phyloP scores from a whole-genome alignment of 2,113 vertebrate genomes.

The Rhabdomys dilectus region DNA sequence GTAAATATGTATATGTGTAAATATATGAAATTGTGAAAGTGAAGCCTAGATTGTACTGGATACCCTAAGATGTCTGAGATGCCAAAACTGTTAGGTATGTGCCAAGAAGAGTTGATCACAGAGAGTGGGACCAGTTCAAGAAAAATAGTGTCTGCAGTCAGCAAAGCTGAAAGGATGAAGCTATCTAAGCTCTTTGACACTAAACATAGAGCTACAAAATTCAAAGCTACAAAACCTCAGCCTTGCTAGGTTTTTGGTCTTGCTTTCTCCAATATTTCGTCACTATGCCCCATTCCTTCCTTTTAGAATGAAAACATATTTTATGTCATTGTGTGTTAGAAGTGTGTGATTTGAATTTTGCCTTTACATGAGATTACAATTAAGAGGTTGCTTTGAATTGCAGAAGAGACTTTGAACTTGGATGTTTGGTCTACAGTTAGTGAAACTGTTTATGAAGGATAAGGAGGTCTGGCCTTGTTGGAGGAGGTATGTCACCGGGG shows the following conservation, averaged over 20 bases:
- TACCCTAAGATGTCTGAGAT: not conserved
- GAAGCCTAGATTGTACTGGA: not conserved
- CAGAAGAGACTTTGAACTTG: not conserved
- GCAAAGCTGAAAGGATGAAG: not conserved
- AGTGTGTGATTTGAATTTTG: not conserved
- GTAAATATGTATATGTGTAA: too few relatives aligned
- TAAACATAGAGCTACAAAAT: not conserved
- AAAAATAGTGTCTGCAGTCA: not conserved
- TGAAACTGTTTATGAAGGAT: not conserved
- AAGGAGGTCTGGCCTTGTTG: not conserved
- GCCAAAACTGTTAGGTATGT: not conserved
- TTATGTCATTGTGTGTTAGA: not conserved
- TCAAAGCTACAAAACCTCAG: not conserved
- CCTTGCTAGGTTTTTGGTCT: not conserved
- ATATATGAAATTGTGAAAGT: too few relatives aligned
- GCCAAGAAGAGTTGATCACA: not conserved
- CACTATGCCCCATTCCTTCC: too few relatives aligned
- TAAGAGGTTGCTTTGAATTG: not conserved
- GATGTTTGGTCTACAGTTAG: not conserved
- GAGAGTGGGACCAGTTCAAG: not conserved
- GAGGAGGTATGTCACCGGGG: not conserved
- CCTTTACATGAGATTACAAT: not conserved
- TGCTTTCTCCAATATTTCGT: not conserved
- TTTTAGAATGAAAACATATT: not conserved
- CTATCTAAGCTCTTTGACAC: not conserved